Evolutionary conservation across 1,140 invertebrate genomes (phyloP).

Genomic region (Phenacoccus solenopsis): DNA sequence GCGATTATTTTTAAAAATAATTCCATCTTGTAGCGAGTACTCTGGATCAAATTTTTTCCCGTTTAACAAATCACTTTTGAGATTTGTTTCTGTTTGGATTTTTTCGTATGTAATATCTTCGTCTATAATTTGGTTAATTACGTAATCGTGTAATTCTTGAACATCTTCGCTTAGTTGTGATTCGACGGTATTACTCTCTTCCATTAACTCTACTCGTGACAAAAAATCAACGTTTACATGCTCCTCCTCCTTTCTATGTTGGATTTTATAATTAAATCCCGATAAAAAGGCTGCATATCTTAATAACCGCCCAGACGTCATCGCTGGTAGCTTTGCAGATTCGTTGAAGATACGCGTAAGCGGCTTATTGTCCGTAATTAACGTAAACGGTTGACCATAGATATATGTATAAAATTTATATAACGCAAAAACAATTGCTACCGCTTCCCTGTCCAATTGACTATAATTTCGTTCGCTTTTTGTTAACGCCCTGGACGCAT

Average conservation of each 20-base stretch:
- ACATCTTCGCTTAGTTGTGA: background rate
- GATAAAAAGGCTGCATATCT: slow-evolving; percentile 32
- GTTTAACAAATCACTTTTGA: background rate
- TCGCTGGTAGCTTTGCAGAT: slow-evolving; percentile 28
- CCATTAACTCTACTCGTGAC: slow-evolving; percentile 23
- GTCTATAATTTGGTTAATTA: background rate
- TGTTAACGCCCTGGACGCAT: slow-evolving; percentile 36
- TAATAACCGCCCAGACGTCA: slow-evolving; percentile 29
- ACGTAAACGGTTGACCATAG: slow-evolving; percentile 14
- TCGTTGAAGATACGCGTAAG: slow-evolving; percentile 35
- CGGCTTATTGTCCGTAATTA: slow-evolving; percentile 32
- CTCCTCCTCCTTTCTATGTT: slow-evolving; percentile 27
- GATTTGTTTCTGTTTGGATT: background rate
- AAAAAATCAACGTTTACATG: slow-evolving; percentile 29
- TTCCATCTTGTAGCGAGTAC: slow-evolving; percentile 18
- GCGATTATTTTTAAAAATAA: slow-evolving; percentile 19
- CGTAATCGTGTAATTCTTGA: background rate
- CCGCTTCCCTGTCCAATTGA: slow-evolving; percentile 41
- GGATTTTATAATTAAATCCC: slow-evolving; percentile 32
- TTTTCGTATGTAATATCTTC: background rate
- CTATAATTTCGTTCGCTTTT: slow-evolving; percentile 37
- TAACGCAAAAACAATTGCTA: slow-evolving; percentile 37
- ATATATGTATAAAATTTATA: slow-evolving; percentile 39
- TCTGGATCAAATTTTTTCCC: background rate
- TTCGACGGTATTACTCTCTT: background rate